These are phyloP conservation scores for Petrocephalus schoutedeni DNA, from an alignment of 2,797 vertebrate genomes.

Conservation along the genomic window DNA sequence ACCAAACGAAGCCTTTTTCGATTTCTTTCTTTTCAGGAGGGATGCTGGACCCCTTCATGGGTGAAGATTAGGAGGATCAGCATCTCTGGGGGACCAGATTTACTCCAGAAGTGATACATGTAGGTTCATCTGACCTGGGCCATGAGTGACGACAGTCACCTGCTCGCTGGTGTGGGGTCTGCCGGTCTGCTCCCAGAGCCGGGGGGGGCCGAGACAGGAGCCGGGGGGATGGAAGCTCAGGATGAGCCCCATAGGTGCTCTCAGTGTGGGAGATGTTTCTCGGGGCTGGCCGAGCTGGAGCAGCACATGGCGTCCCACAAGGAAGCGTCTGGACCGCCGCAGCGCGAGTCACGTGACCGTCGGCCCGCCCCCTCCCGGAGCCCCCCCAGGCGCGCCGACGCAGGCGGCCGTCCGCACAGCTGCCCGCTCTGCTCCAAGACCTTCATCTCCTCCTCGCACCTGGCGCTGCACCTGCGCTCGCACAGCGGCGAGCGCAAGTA, in stretches of 20 bases:
- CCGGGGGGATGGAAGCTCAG: conserved; percentile 26
- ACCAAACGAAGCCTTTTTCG: background rate
- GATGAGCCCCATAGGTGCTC: conserved; percentile 38
- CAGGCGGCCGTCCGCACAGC: conserved; percentile 53
- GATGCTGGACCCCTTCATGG: background rate
- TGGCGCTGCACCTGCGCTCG: conserved; percentile 59
- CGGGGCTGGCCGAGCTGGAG: conserved; percentile 27
- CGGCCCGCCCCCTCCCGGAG: conserved; percentile 33
- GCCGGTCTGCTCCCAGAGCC: conserved; percentile 46
- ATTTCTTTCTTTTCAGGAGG: background rate
- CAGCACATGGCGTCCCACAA: background rate
- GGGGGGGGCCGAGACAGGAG: background rate
- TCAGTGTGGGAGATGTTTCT: conserved; percentile 45
- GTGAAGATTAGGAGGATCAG: background rate
- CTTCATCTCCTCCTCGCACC: conserved; percentile 62
- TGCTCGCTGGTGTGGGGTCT: conserved; percentile 33
- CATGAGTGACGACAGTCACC: conserved; percentile 3
- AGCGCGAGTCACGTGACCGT: conserved; percentile 47
- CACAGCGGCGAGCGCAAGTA: conserved; percentile 61
- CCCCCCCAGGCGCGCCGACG: conserved; percentile 36
- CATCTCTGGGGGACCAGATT: background rate
- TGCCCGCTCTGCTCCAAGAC: conserved; percentile 63
- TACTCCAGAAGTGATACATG: background rate
- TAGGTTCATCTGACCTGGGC: background rate
- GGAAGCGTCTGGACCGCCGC: conserved; percentile 22